Base-by-base conservation (phyloP, 2,888 invertebrate species). In the Cataglyphis altisquamis region DNA sequence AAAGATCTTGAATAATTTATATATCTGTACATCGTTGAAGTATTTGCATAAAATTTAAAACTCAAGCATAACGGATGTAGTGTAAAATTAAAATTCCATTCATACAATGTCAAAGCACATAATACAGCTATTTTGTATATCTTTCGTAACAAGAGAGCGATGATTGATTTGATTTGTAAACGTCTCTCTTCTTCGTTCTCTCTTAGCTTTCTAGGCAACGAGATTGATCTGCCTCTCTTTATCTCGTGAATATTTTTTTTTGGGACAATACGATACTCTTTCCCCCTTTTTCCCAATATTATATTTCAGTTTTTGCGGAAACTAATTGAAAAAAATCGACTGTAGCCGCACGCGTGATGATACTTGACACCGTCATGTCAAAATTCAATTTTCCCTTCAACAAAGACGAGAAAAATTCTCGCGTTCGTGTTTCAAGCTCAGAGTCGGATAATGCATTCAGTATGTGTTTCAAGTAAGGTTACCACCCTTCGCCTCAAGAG, bases 391-490 rank as follows among this genome's bases (percentile, higher is more conserved):
- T 64, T 64, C 29, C 18, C 48, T 15, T 67, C 36, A 18, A 15
- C 55, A 67, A 48, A 48, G 52, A 36, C 68, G 21, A 41, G 70
- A n/a, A 25, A 78, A 78, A 72, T 78, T 72, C 32, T 72, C 57
- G 21, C 18, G 18, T 12, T 12, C 36, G 39, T 5, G 25, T 9
- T 48, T 45, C 29, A n/a, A 15, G 36, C 36, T 36, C 36, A 36
- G 6, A 36, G 41, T 21, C 52, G 15, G 12, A 0, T 29, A 3
- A 36, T 25, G n/a, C 36, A 39, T 36, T 36, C 48, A 32, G 39
- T 4, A 15, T 57, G 18, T 45, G 45, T 55, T 25, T 6, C 36
- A 66, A 62, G 45, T 10, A 66, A 45, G 66, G 12, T 64, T 39
- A 10, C 55, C n/a, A n/a, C 1, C 9, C 15, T 15, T 45, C 5